Percentiles rank a stretch among this genome's conserved stretches.
Evolutionary conservation across 2,797 vertebrate species (phyloP).

Genomic region (Onychomys arenicola): DNA sequence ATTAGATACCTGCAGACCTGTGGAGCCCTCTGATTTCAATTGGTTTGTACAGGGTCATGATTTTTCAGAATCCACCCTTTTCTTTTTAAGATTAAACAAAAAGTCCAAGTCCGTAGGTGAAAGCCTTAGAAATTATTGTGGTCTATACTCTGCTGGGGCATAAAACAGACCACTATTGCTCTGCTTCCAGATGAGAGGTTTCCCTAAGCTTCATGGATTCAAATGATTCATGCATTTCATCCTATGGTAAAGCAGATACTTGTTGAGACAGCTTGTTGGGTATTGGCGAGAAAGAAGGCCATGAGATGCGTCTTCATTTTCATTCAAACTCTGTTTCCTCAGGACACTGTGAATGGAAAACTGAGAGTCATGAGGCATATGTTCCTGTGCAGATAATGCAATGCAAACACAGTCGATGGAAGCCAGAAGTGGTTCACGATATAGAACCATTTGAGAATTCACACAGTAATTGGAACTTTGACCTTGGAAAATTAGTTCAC

Average conservation of each 20-base stretch:
- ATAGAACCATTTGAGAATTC: background rate
- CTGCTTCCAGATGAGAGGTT: background rate
- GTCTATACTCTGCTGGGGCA: background rate
- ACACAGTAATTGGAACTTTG: background rate
- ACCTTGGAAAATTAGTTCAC: constrained; percentile 39
- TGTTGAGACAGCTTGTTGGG: background rate
- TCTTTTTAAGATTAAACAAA: background rate
- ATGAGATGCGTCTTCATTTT: background rate
- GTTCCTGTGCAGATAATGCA: background rate
- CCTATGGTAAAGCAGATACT: background rate
- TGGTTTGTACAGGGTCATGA: background rate
- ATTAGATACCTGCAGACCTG: background rate
- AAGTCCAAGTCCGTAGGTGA: background rate
- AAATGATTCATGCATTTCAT: background rate
- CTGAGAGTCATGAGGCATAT: background rate
- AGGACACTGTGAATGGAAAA: background rate
- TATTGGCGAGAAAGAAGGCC: background rate
- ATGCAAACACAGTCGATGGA: background rate
- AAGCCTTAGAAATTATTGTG: background rate
- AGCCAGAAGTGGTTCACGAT: background rate
- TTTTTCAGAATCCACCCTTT: background rate
- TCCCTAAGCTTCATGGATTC: background rate
- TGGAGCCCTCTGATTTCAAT: background rate
- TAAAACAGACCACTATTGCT: background rate
- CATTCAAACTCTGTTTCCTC: background rate